A percentile compares a stretch with the other conserved stretches of the same genome.
Conservation (phyloP, 2,888 invertebrate species). For the Fissipunctia ypsillon region DNA sequence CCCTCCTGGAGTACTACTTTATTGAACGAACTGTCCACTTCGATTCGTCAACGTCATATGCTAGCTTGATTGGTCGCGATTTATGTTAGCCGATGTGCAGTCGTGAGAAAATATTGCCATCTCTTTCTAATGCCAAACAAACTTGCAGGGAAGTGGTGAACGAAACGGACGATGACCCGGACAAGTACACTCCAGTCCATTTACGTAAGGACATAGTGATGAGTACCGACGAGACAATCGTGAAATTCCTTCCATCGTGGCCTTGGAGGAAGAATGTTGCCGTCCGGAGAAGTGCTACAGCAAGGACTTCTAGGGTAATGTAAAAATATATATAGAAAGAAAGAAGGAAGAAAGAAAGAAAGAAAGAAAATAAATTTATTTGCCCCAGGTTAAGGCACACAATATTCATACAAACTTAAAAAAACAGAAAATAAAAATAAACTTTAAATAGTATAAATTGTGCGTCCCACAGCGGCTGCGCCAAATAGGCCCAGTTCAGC, state of each 20-base stretch:
- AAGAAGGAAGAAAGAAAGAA: too few species aligned
- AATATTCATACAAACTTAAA: too few species aligned
- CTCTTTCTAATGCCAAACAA: slow-evolving; percentile 10
- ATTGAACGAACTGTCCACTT: neutral
- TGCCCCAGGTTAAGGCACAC: too few species aligned
- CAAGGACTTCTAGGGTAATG: slow-evolving; percentile 76
- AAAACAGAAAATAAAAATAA: too few species aligned
- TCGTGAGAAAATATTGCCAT: slow-evolving; percentile 4
- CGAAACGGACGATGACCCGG: slow-evolving; percentile 64
- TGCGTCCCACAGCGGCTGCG: too few species aligned
- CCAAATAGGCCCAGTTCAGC: too few species aligned
- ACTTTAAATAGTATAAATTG: too few species aligned
- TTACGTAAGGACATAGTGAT: slow-evolving; percentile 72
- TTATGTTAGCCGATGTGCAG: neutral
- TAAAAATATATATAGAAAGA: neutral
- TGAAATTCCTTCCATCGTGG: slow-evolving; percentile 76
- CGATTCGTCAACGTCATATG: neutral
- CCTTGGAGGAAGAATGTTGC: slow-evolving; percentile 77
- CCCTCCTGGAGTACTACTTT: neutral
- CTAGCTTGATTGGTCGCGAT: neutral
- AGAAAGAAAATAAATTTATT: too few species aligned
- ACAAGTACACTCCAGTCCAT: slow-evolving; percentile 74
- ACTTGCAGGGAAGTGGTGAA: slow-evolving; percentile 80
- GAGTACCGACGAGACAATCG: slow-evolving; percentile 78
- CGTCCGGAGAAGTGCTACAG: slow-evolving; percentile 67